Evolutionary conservation across 2,113 vertebrate genomes (phyloP), one percentile per base, ranked within the genome.

Genomic region (Larimichthys polyactis): DNA sequence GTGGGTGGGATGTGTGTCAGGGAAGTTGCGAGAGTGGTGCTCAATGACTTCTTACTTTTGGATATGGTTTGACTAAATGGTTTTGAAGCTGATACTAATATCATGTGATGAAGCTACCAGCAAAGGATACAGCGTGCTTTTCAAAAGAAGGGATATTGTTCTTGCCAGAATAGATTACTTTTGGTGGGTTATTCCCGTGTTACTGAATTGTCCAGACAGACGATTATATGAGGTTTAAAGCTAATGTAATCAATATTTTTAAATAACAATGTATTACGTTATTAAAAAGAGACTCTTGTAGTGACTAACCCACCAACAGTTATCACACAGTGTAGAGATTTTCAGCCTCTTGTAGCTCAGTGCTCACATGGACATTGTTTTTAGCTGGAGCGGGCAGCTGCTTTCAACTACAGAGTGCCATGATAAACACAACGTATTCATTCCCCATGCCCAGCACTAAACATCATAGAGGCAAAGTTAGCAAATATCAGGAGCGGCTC

Each of bases 1-100:
- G 22, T 58, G 66, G 69, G 71, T 44, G 57, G 70, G 52, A 83
- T 63, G 59, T 67, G 62, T 82, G 73, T 80, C 17, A 63, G 32
- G 29, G 15, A 62, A 22, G 19, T 60, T 11, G 22, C 12, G 40
- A 83, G 58, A 68, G 24, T 48, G 14, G 17, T 17, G 10, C 24
- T 71, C 69, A 58, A 4, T 58, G 36, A 49, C 14, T 1, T 51
- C 40, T 62, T 11, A 44, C 14, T 22, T 4, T 10, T n/a, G 19
- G 64, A 10, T 36, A 20, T 43, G 2, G 9, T 46, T 17, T 65
- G 4, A 29, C 15, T 58, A 8, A 16, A 43, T 27, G 16, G 4
- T n/a, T 59, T 66, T 59, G 2, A 57, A 71, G 59, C 24, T 72
- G 20, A 57, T 66, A 24, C 4, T 0, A 73, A 9, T 15, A 29